phyloP scores from a whole-genome alignment of 2,797 vertebrate genomes.

The Heterohyrax brucei region DNA sequence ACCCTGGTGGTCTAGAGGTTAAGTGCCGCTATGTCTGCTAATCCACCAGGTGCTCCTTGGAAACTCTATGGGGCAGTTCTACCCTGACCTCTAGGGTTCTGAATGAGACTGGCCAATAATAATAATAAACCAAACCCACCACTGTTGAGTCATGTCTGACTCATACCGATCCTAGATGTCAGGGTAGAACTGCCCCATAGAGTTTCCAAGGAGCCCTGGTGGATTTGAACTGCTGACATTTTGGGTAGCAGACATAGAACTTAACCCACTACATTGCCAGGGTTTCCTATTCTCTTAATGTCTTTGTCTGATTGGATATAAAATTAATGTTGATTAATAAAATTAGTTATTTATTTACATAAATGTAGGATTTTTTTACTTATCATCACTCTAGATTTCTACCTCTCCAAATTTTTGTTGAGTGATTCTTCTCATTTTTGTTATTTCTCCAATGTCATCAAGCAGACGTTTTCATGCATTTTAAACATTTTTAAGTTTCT shows the following conservation, averaged over 20 bases:
- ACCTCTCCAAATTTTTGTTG: not conserved
- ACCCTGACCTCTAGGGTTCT: not conserved
- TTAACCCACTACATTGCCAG: no score
- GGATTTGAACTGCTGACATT: no score
- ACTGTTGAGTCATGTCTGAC: no score
- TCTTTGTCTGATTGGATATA: not conserved
- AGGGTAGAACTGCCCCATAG: no score
- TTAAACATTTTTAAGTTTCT: not conserved
- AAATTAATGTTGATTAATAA: not conserved
- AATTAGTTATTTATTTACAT: not conserved
- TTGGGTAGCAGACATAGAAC: no score
- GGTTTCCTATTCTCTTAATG: not conserved
- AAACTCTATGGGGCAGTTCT: no score
- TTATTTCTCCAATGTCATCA: not conserved
- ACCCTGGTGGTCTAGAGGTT: no score
- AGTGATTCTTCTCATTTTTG: not conserved
- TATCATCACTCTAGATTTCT: not conserved
- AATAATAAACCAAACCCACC: not conserved
- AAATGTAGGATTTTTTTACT: not conserved
- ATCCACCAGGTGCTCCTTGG: no score
- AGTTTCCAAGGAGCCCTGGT: no score
- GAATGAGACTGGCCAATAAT: not conserved
- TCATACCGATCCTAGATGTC: no score
- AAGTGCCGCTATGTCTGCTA: no score
- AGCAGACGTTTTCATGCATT: not conserved